Conservation (phyloP, 2,888 invertebrate genomes). For the Drosophila longiperda region DNA sequence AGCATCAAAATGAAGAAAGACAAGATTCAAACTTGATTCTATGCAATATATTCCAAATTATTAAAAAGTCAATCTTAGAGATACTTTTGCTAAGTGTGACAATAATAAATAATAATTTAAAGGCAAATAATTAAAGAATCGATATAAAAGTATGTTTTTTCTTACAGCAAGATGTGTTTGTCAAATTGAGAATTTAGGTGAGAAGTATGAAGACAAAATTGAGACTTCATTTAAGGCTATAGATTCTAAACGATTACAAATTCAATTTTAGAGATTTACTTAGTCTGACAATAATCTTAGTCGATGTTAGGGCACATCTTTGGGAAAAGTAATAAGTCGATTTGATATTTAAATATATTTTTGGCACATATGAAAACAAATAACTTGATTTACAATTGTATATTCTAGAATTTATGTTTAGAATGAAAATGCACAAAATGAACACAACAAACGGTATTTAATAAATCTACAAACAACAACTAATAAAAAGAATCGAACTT, state of each 20-base stretch:
- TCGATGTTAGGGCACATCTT: not conserved
- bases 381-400: not conserved
- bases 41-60: not conserved
- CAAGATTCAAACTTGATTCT: not conserved
- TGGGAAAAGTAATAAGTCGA: not conserved
- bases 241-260: no score
- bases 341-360: not conserved
- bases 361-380: not conserved
- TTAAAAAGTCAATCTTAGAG: not conserved
- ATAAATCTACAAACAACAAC: not conserved
- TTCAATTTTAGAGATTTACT: not conserved
- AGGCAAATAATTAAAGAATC: no score
- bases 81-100: not conserved
- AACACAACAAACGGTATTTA: not conserved
- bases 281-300: not conserved
- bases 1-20: not conserved
- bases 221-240: no score
- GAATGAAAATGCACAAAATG: not conserved
- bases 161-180: no score
- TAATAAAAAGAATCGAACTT: not conserved
- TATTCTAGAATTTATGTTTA: rapidly evolving
- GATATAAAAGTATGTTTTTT: no score
- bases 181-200: no score
- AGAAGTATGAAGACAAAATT: no score
- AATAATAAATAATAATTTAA: not conserved